Base-by-base conservation (phyloP, 2,113 vertebrate species). In the Semicossyphus pulcher region DNA sequence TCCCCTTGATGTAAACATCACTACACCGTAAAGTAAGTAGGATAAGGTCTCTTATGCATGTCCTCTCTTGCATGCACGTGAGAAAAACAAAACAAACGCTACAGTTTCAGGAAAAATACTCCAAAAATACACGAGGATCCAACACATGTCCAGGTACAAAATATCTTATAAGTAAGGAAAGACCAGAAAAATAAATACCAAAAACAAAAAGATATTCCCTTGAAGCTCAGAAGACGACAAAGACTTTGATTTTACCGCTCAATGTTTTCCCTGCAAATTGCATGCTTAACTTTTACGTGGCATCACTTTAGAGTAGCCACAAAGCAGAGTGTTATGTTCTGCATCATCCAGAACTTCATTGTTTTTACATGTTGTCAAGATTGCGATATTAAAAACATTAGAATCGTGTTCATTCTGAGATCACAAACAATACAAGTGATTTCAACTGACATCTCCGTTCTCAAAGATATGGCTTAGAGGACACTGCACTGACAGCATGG, bases 1-100 rank as follows among this genome's bases (percentile, higher is more conserved):
- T 21, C 53, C 66, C 57, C 65, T 63, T 12, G 6, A 71, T 92
- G 91, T 93, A 92, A 93, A 93, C 91, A 88, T 87, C 72, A 89
- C 67, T 62, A 74, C 81, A 89, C 74, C 45, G 68, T 57, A 81
- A 49, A 72, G 34, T 20, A 72, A 63, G 62, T 51, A 60, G 56
- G 63, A 82, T 73, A 47, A 21, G 39, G 25, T 80, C 14, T 12
- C 25, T 71, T 36, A 62, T 2, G 36, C 26, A 34, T 37, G 39
- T 51, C 39, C 42, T 69, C 14, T 45, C 48, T 66, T 56, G 63
- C 48, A 36, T 65, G 76, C 58, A 74, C 10, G 28, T 4, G 44
- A 70, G 7, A 65, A 37, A 26, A 58, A 54, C 7, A n/a, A n/a
- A 2, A 44, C 41, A 44, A 20, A 44, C 18, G 48, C 58, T 56